These are phyloP conservation scores for Coenonympha arcania DNA, from an alignment of 2,888 invertebrate species.

Conservation along the genomic window DNA sequence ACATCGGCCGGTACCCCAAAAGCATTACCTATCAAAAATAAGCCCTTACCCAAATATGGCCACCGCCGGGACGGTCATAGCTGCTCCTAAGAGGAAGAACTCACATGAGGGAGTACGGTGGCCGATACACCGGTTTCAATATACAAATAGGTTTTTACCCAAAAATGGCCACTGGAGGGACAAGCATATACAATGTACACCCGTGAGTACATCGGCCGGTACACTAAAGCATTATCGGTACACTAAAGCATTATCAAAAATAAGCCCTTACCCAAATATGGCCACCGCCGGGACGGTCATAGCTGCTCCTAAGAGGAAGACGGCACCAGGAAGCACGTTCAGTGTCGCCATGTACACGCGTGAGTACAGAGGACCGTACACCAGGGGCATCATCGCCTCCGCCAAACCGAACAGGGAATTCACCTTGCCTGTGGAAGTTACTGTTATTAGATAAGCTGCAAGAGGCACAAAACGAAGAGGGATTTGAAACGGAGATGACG, in stretches of 20 bases:
- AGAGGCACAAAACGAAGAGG: no score
- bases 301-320: constrained; percentile 79
- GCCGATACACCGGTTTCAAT: no score
- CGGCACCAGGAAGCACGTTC: constrained; percentile 79
- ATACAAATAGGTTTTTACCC: no score
- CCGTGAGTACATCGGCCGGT: no score
- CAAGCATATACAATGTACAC: no score
- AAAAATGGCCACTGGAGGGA: no score
- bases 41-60: no score
- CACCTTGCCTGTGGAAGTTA: constrained; percentile 84
- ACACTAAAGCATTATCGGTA: neutral
- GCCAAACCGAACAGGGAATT: constrained; percentile 82
- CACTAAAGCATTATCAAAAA: neutral
- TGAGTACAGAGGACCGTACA: constrained; percentile 83
- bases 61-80: no score
- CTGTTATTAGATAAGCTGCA: no score
- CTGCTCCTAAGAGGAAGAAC: no score
- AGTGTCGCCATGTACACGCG: constrained; percentile 80
- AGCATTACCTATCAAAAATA: neutral
- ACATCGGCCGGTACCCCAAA: neutral
- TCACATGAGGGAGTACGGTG: no score
- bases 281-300: constrained; percentile 80
- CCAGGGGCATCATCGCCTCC: constrained; percentile 81
- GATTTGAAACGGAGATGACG: no score
- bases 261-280: constrained; percentile 74